Conservation (phyloP, 1,140 invertebrate species). For the Andricus grossulariae region DNA sequence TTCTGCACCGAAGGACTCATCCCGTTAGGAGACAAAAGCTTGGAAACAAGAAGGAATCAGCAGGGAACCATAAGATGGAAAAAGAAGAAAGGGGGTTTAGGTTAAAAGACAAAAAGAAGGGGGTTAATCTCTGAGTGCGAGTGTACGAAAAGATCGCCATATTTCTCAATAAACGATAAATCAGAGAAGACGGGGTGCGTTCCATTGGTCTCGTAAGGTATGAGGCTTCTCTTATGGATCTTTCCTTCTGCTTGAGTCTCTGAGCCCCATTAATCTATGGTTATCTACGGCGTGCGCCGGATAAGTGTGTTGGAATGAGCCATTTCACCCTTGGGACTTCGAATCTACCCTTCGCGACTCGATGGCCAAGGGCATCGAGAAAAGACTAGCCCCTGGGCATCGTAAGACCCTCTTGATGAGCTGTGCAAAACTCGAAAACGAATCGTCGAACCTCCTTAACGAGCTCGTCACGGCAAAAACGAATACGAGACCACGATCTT, state of each 20-base stretch:
- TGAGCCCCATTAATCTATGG: slow-evolving; percentile 74
- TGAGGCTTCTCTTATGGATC: slow-evolving; percentile 59
- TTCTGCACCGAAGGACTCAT: slow-evolving; percentile 20
- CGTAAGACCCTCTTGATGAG: slow-evolving; percentile 62
- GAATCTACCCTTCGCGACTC: slow-evolving; percentile 63
- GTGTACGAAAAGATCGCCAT: slow-evolving; percentile 61
- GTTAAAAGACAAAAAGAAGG: slow-evolving; percentile 37
- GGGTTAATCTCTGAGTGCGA: slow-evolving; percentile 63
- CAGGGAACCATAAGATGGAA: not conserved
- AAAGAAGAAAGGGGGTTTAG: not conserved
- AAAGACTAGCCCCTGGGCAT: slow-evolving; percentile 68
- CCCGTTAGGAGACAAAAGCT: not conserved
- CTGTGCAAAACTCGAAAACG: slow-evolving; percentile 62
- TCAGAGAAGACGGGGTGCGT: slow-evolving; percentile 56
- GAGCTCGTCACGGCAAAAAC: slow-evolving; percentile 42
- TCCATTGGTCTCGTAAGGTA: slow-evolving; percentile 57
- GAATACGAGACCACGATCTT: not conserved
- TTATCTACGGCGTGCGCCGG: slow-evolving; percentile 72
- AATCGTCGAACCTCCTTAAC: slow-evolving; percentile 56
- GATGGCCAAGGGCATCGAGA: slow-evolving; percentile 50
- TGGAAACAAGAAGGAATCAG: not conserved
- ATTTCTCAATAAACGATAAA: slow-evolving; percentile 76
- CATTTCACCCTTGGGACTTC: slow-evolving; percentile 74
- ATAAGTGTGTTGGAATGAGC: slow-evolving; percentile 73
- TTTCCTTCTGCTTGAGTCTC: slow-evolving; percentile 58